Conservation (phyloP, 2,888 invertebrate species). For the Drosophila formosana region DNA sequence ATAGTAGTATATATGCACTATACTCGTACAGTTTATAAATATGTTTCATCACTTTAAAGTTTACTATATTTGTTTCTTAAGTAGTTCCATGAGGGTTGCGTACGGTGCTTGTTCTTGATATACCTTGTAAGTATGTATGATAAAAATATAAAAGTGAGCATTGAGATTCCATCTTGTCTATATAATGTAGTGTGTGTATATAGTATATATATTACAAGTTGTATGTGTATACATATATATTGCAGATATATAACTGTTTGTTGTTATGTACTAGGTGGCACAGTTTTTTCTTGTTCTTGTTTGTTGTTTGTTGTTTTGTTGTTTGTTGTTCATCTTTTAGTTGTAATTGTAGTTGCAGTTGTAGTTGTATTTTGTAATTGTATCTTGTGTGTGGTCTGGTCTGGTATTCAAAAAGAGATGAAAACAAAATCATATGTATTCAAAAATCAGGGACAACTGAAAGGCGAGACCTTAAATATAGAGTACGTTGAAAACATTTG, state of each 20-base stretch:
- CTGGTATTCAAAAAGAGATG: slow-evolving; percentile 20
- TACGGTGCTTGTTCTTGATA: slow-evolving; percentile 68
- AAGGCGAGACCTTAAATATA: slow-evolving; percentile 66
- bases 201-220: slow-evolving; percentile 66
- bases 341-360: slow-evolving; percentile 65
- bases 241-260: slow-evolving; percentile 77
- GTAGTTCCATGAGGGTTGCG: slow-evolving; percentile 61
- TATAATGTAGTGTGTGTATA: slow-evolving; percentile 38
- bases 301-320: neutral
- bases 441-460: slow-evolving; percentile 20
- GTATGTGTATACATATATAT: slow-evolving; percentile 48
- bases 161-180: slow-evolving; percentile 55
- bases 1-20: slow-evolving; percentile 6
- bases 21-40: slow-evolving; percentile 40
- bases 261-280: slow-evolving; percentile 81
- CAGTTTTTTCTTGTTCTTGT: slow-evolving; percentile 57
- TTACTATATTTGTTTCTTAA: slow-evolving; percentile 27
- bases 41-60: slow-evolving; percentile 41
- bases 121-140: slow-evolving; percentile 68
- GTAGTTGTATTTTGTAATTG: slow-evolving; percentile 13
- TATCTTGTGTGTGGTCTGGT: slow-evolving; percentile 53
- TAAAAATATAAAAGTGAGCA: slow-evolving; percentile 81
- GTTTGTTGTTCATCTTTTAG: slow-evolving; percentile 1
- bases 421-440: slow-evolving; percentile 4
- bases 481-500: slow-evolving; percentile 40